These are phyloP conservation scores for Phorcus lineatus DNA, from an alignment of 2,888 invertebrate genomes.

Conservation along the genomic window DNA sequence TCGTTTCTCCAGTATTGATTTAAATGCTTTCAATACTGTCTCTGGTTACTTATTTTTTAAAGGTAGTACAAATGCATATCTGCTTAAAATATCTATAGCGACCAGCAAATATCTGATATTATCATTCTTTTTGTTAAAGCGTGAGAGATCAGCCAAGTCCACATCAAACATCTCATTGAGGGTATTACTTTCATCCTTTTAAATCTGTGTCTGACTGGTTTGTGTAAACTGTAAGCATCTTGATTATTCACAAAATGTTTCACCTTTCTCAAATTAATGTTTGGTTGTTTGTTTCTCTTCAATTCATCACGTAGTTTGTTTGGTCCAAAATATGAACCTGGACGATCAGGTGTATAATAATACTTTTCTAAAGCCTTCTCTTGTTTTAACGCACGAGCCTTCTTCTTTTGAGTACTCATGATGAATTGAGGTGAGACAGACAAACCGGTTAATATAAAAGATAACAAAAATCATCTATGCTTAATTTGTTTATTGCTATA, in stretches of 20 bases:
- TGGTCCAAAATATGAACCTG: not conserved
- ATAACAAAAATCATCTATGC: too few species aligned
- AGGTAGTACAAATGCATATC: conserved; percentile 7
- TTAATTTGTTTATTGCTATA: too few species aligned
- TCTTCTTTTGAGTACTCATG: too few species aligned
- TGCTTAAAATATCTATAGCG: not conserved
- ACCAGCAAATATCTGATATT: conserved; percentile 2
- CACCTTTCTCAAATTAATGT: not conserved
- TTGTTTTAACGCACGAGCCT: not conserved
- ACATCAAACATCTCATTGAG: not conserved
- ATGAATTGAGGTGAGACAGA: too few species aligned
- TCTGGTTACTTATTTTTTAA: not conserved
- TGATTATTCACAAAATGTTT: not conserved
- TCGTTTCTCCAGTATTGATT: not conserved
- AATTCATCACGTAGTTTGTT: not conserved
- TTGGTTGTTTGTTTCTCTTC: not conserved
- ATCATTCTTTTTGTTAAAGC: not conserved
- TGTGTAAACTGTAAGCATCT: conserved; percentile 3
- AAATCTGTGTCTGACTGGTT: not conserved
- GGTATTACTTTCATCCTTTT: not conserved
- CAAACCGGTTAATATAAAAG: too few species aligned
- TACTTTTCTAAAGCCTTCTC: not conserved
- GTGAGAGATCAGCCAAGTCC: not conserved
- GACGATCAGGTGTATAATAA: not conserved
- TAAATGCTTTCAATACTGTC: not conserved